Evolutionary conservation across 2,113 vertebrate genomes (phyloP).

Genomic region (Camelus dromedarius): DNA sequence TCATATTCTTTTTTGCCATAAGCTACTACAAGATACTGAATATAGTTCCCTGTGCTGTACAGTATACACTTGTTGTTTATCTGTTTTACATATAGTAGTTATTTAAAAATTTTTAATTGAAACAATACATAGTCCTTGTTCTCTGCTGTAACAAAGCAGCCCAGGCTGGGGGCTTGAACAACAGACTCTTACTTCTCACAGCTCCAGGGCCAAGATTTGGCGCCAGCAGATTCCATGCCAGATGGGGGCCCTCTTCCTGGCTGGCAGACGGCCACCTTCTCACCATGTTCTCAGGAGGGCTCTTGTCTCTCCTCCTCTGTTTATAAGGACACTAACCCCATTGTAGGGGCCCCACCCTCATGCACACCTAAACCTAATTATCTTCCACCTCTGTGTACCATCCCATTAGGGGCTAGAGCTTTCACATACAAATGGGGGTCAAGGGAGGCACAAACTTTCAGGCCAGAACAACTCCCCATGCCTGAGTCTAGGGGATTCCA

Average conservation of each 20-base stretch:
- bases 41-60: no score
- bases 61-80: no score
- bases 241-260: neutral
- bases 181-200: neutral
- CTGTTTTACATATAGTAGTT: no score
- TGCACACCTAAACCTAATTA: neutral
- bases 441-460: neutral
- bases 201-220: neutral
- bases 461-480: neutral
- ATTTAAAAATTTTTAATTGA: neutral
- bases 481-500: neutral
- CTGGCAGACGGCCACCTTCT: neutral
- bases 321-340: neutral
- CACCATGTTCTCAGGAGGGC: neutral
- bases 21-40: no score
- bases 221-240: neutral
- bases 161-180: neutral
- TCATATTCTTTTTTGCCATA: no score
- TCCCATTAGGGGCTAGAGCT: neutral
- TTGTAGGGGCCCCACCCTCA: no score
- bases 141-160: neutral
- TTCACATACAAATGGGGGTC: neutral
- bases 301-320: neutral
- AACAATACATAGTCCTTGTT: neutral
- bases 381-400: neutral